Base-by-base conservation (phyloP, 1,140 invertebrate genomes). In the Psix sp. region DNA sequence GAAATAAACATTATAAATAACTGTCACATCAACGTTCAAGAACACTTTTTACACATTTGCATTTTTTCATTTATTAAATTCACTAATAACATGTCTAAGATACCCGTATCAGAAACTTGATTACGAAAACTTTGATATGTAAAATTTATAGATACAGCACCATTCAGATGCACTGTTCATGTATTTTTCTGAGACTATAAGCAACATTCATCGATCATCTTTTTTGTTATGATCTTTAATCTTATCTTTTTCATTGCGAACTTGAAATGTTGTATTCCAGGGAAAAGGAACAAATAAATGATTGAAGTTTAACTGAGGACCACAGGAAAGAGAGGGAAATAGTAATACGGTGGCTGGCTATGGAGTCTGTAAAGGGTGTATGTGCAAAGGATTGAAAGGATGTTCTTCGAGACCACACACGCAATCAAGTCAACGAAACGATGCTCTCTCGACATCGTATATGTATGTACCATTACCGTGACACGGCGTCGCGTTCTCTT, bases 391-490 rank as follows among this genome's bases (percentile, higher is more conserved):
- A 63, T 49, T 46, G 26, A 62, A 62, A 76, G 38, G 67, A 75
- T 59, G 48, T 70, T 51, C 18, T 46, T 24, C 10, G 29, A 51
- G 74, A 78, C 76, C 78, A 80, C 78, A 80, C 76, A 80, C 76
- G 71, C 74, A 73, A 80, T 73, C 17, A 13, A 31, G 33, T 59
- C 63, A 40, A 74, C 24, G 57, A 36, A 59, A 72, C 57, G 67
- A 60, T 33, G 60, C 46, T 68, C 48, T 60, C 48, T 68, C 68
- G 51, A 51, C 52, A 74, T 67, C 67, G 74, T 74, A 63, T 74
- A 52, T 67, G 51, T 74, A 74, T 74, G 63, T 74, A 74, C 70
- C 74, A 80, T 80, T 76, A 78, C 67, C 71, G 66, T 42, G 74
- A 80, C 76, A 77, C 49, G 74, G 14, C 45, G 60, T 56, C 45